These are phyloP conservation scores for Patella vulgata DNA, from an alignment of 1,140 invertebrate genomes.

Conservation along the genomic window DNA sequence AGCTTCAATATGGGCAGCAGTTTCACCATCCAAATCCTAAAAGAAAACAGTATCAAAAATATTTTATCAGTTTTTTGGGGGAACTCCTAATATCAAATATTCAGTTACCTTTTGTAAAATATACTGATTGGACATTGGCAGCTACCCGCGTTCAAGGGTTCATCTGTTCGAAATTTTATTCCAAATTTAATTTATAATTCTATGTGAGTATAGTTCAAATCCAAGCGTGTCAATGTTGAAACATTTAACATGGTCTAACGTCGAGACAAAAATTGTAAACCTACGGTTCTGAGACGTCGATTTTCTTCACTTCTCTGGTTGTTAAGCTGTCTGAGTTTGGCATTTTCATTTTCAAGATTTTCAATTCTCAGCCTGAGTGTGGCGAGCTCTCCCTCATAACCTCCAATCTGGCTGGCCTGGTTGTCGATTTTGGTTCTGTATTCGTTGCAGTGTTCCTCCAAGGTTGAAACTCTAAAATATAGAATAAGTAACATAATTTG, in stretches of 20 bases:
- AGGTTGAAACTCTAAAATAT: conserved; percentile 20
- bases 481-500: no score
- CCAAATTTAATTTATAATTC: no score
- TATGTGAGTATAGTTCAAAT: no score
- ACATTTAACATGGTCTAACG: no score
- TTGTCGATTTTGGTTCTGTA: conserved; percentile 34
- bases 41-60: no score
- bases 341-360: conserved; percentile 44
- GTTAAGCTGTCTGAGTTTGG: conserved; percentile 29
- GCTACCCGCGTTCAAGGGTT: no score
- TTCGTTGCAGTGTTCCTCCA: conserved; percentile 23
- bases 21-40: conserved; percentile 53
- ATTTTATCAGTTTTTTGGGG: no score
- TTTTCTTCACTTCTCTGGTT: conserved; percentile 39
- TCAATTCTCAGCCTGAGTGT: conserved; percentile 37
- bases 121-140: no score
- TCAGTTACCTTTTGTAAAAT: no score
- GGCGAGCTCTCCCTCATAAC: conserved; percentile 42
- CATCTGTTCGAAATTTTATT: no score
- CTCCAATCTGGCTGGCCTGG: conserved; percentile 40
- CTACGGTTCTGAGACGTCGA: conserved; percentile 35
- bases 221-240: no score
- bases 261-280: conserved; percentile 19
- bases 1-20: conserved; percentile 44
- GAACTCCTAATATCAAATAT: no score